phyloP scores from a whole-genome alignment of 2,113 vertebrate genomes.

The Entelurus aequoreus region DNA sequence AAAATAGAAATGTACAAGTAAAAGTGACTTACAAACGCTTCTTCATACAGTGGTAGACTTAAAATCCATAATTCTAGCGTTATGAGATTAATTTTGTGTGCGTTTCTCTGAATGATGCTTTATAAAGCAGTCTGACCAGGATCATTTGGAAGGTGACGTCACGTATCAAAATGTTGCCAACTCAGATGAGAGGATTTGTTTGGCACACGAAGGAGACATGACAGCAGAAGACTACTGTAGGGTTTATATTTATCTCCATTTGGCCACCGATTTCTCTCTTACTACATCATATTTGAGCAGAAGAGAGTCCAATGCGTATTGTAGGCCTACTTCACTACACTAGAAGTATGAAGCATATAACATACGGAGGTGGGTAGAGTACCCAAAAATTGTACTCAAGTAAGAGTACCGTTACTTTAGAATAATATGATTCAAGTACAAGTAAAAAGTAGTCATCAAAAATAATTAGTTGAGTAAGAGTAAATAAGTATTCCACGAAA shows the following conservation, averaged over 20 bases:
- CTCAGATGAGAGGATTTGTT: conserved; percentile 19
- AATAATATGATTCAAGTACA: too few relatives aligned
- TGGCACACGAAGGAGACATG: conserved; percentile 9
- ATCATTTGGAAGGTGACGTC: conserved; percentile 21
- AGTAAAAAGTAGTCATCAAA: too few relatives aligned
- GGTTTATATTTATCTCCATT: conserved; percentile 38
- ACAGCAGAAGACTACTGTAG: conserved; percentile 7
- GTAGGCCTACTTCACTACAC: too few relatives aligned
- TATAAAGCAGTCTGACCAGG: conserved; percentile 1
- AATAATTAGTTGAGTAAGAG: too few relatives aligned
- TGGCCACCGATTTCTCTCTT: conserved; percentile 20
- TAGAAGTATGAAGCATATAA: too few relatives aligned
- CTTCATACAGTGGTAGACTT: background rate
- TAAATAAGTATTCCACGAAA: too few relatives aligned
- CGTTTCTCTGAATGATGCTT: conserved; percentile 5
- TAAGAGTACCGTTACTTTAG: too few relatives aligned
- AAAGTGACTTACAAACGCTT: background rate
- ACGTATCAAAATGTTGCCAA: conserved; percentile 9
- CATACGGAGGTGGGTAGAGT: too few relatives aligned
- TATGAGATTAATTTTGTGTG: conserved; percentile 1
- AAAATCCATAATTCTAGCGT: background rate
- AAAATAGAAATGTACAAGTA: background rate
- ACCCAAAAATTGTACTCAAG: too few relatives aligned
- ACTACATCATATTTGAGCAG: conserved; percentile 8
- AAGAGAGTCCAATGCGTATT: background rate